Percentiles rank a stretch among this genome's conserved stretches.
These are phyloP conservation scores for Haemorhous mexicanus DNA, from an alignment of 2,113 vertebrate genomes.

Conservation along the genomic window DNA sequence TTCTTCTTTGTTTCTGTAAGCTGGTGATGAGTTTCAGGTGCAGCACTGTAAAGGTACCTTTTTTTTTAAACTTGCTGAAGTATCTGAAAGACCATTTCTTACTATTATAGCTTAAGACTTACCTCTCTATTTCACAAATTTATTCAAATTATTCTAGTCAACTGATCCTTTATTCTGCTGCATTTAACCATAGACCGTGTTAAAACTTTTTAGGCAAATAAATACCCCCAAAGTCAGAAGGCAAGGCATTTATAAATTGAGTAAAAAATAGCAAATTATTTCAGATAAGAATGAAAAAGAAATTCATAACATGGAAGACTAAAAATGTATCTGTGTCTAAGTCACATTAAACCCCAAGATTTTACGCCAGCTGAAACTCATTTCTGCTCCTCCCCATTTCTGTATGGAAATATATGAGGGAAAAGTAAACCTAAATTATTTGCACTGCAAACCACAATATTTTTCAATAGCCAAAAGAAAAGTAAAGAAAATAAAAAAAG, in stretches of 20 bases:
- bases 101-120: neutral
- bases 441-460: conserved; percentile 37
- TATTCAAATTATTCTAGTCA: neutral
- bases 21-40: neutral
- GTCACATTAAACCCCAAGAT: neutral
- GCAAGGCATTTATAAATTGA: neutral
- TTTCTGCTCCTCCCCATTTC: neutral
- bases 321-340: neutral
- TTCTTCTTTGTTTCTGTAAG: neutral
- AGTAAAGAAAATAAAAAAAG: neutral
- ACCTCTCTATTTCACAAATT: neutral
- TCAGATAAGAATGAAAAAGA: neutral
- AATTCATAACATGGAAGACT: neutral
- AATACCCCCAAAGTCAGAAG: neutral
- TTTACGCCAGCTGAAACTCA: conserved; percentile 40
- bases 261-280: neutral
- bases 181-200: neutral
- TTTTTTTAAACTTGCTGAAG: neutral
- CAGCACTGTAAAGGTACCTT: neutral
- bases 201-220: neutral
- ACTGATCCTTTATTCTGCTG: neutral
- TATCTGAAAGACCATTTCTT: neutral
- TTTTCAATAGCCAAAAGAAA: conserved; percentile 20
- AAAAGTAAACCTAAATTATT: conserved; percentile 24
- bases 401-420: neutral